Percentiles rank a stretch among this genome's conserved stretches.
Evolutionary conservation across 2,113 vertebrate species (phyloP).

Genomic region (Cyanistes caeruleus): DNA sequence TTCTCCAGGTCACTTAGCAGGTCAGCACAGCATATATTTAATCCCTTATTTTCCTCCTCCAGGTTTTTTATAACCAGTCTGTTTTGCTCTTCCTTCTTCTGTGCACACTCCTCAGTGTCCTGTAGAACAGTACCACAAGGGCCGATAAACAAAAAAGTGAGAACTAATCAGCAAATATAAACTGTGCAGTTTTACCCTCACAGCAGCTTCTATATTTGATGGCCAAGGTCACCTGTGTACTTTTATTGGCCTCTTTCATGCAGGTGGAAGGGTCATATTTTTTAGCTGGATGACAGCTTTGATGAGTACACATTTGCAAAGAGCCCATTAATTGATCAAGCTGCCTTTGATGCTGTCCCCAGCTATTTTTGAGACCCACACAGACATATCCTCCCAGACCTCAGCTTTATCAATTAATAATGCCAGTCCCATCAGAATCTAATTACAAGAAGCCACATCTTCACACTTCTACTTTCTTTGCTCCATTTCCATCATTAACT

Average conservation of each 20-base stretch:
- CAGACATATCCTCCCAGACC: constrained; percentile 90
- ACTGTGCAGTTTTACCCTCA: constrained; percentile 76
- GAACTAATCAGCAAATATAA: constrained; percentile 86
- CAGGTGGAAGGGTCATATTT: constrained; percentile 90
- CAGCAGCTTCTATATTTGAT: constrained; percentile 83
- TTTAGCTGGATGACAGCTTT: constrained; percentile 91
- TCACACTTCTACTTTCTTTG: constrained; percentile 86
- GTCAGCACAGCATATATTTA: constrained; percentile 82
- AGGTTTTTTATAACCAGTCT: constrained; percentile 83
- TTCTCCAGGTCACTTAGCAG: constrained; percentile 92
- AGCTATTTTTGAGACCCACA: constrained; percentile 90
- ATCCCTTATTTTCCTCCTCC: constrained; percentile 86
- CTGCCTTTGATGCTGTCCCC: constrained; percentile 98
- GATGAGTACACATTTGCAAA: constrained; percentile 92
- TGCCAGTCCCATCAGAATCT: constrained; percentile 93
- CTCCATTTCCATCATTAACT: constrained; percentile 93
- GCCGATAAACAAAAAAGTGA: constrained; percentile 79
- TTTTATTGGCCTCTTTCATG: constrained; percentile 84
- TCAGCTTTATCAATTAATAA: constrained; percentile 99
- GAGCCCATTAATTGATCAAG: constrained; percentile 95
- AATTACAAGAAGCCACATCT: constrained; percentile 97
- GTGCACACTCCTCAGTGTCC: constrained; percentile 83
- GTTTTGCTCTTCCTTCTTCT: constrained; percentile 85
- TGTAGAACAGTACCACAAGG: constrained; percentile 79
- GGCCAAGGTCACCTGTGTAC: constrained; percentile 91